These are phyloP conservation scores for Onthophagus taurus DNA, from an alignment of 1,140 invertebrate genomes.

Conservation along the genomic window DNA sequence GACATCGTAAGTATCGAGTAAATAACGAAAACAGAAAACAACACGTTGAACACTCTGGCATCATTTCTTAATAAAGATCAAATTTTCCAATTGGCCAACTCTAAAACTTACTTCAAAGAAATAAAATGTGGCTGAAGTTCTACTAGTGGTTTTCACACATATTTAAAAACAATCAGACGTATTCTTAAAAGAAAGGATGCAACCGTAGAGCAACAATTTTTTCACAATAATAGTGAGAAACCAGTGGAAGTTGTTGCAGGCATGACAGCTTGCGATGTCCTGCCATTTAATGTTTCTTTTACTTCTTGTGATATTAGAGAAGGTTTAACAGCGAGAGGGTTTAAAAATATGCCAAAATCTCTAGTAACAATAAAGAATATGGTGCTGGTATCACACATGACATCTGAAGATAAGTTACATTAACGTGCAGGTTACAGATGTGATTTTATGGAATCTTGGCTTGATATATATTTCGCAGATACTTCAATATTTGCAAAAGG, in stretches of 20 bases:
- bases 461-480: too few relatives aligned
- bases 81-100: conserved; percentile 10
- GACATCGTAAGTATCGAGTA: too few relatives aligned
- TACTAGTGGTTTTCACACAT: conserved; percentile 13
- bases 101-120: conserved; percentile 11
- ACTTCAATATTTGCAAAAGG: too few relatives aligned
- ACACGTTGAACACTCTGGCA: conserved; percentile 7
- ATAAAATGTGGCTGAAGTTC: conserved; percentile 13
- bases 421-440: conserved; percentile 10
- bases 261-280: conserved; percentile 13
- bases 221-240: conserved; percentile 14
- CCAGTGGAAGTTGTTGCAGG: conserved; percentile 13
- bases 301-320: conserved; percentile 13
- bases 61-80: conserved; percentile 5
- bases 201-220: conserved; percentile 11
- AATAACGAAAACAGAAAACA: conserved; percentile 6
- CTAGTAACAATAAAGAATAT: conserved; percentile 1
- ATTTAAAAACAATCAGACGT: conserved; percentile 13
- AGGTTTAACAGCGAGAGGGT: conserved; percentile 10
- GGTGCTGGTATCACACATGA: conserved; percentile 14
- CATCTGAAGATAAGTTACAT: conserved; percentile 13
- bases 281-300: conserved; percentile 9
- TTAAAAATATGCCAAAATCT: conserved; percentile 12
- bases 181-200: conserved; percentile 14
- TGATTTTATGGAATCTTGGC: conserved; percentile 10